Base-by-base conservation (phyloP, 2,113 vertebrate species). In the Mustela lutreola region DNA sequence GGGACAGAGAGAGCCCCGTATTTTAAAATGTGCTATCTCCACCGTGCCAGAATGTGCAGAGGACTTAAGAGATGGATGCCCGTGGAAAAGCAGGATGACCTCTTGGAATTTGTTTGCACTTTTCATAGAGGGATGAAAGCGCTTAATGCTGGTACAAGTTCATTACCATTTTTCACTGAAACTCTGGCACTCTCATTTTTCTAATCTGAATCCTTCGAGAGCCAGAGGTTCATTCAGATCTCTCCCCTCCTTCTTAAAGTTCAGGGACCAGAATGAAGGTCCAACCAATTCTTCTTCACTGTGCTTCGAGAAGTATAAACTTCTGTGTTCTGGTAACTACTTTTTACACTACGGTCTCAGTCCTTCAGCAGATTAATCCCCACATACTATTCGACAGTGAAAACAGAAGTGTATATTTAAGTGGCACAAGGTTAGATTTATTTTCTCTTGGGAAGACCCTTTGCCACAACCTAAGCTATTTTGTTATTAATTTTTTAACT, bases 11-110 rank as follows among this genome's bases (percentile, higher is more conserved):
- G 76, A 85, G 80, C 24, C 28, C 67, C 86, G 8, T 62, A 53
- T 62, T 76, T 93, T 87, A 82, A 81, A 93, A 60, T 7, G 21
- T 2, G 58, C 65, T 82, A 21, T 60, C 81, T 85, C 67, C 60
- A 82, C 22, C 58, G 82, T 6, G 4, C 48, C 88, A 82, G 31
- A 76, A 24, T 28, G 65, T 45, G 45, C 60, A 2, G 28, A 87
- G 28, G n/a, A 97, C 76, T 36, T 67, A 62, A 95, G 88, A 87
- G 70, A 92, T 15, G 79, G n/a, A 91, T 45, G 42, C 67, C 36
- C 0, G 36, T 53, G 42, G 63, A 86, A 24, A 62, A 70, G 58
- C 12, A 4, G 28, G 60, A 6, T 36, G 81, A 62, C 60, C 95
- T 56, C 95, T 50, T 85, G 67, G 95, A 73, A 73, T 87, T 1